Evolutionary conservation across 2,113 vertebrate genomes (phyloP), one percentile per base, ranked within the genome.

Genomic region (Desmodus rotundus): DNA sequence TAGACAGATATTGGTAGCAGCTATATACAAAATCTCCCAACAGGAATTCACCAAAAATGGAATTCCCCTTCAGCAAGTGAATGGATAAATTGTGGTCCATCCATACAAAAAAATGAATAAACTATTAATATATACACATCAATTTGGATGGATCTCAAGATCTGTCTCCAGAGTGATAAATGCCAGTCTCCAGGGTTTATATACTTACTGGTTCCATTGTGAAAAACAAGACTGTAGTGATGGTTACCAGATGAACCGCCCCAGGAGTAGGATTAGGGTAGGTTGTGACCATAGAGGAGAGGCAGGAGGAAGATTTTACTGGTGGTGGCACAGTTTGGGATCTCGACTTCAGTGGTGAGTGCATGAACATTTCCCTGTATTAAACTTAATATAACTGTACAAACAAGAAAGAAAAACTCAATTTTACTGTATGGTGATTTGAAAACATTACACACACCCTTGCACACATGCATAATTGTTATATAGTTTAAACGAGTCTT

Each of bases 251-350:
- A 20, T 36, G 24, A 67, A 7, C 15, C 4, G 33, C 31, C 7
- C 16, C 1, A 1, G 1, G 16, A 38, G 8, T 28, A 31, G 1
- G 4, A 10, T 17, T 20, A 0, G 9, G 47, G 22, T 3, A 86
- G 58, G 31, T 1, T 41, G 20, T 45, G 38, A 73, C 58, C 24
- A 41, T 11, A 26, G n/a, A 33, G 7, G 22, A 26, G 24, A 3
- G 65, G 20, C 7, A 84, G 1, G 8, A 33, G 4, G 2, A 28
- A 83, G 14, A 28, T 50, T 58, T 61, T 31, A 5, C 2, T 4
- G 41, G 19, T 47, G 5, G 76, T 38, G 12, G 20, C 61, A 68
- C 6, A 26, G 12, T 24, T 87, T 83, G 0, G 10, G 6, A n/a
- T 26, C 33, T 50, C 31, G 26, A 81, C 4, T 61, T 87, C 43